Evolutionary conservation across 2,797 vertebrate species (phyloP), one percentile per base, ranked within the genome.

Genomic region (Acanthurus tractus): DNA sequence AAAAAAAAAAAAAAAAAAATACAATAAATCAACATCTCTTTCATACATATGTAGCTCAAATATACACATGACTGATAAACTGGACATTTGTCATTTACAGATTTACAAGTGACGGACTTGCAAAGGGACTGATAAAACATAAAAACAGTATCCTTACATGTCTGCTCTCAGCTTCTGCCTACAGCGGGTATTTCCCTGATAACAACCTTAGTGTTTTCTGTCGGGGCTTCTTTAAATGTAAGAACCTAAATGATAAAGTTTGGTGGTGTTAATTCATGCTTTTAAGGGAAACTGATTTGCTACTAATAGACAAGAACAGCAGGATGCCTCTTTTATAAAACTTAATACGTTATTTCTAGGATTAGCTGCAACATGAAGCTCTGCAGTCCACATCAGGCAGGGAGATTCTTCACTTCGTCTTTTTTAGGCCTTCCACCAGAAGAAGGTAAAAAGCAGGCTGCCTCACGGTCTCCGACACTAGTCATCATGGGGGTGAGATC

Each of bases 61-160:
- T 92, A 93, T 90, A 92, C 92, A 92, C 79, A 91, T 61, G 70
- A 86, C 74, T 81, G 48, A 87, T 88, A 86, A 87, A 90, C 70
- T 76, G 36, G 64, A 87, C 91, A 84, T 90, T 85, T 88, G 79
- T 69, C 87, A 93, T 92, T 91, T 94, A 94, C 91, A 93, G 81
- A 92, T 93, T 91, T 93, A 93, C 93, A 92, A 79, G 73, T 82
- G 82, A 76, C 53, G 56, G 63, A 81, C 74, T 85, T 73, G 70
- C 74, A 71, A 73, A 81, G 69, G 77, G 77, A 85, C 79, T 25
- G 12, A 79, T 67, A 76, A 68, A 87, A 91, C 74, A 83, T 44
- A 46, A 76, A 86, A 76, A 76, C 50, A 44, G 76, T 70, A 77
- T 62, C 46, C 1, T 11, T 0, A 8, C 12, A 38, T 45, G 63